Percentiles rank a stretch among this genome's conserved stretches.
These are phyloP conservation scores for Eufriesea mexicana DNA, from an alignment of 1,140 invertebrate species.

Conservation along the genomic window DNA sequence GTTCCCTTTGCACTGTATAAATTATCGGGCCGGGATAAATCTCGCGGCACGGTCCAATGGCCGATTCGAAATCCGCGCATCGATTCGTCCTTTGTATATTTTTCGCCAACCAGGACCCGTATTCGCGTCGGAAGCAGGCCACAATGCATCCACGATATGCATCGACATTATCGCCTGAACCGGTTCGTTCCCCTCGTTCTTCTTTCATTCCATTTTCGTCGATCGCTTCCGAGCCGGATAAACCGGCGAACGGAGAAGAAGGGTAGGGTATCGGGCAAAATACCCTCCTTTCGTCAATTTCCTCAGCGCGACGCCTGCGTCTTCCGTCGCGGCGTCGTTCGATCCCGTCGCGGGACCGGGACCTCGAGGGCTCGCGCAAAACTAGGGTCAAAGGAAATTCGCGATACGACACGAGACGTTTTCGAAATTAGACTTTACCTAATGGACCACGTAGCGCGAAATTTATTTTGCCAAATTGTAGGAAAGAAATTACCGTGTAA, in stretches of 20 bases:
- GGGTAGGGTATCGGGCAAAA: background rate
- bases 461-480: no score
- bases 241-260: background rate
- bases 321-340: no score
- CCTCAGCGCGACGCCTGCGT: background rate
- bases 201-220: slow-evolving; percentile 4
- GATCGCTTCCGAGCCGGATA: background rate
- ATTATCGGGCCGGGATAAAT: slow-evolving; percentile 65
- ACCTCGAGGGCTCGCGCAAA: no score
- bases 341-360: no score
- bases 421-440: no score
- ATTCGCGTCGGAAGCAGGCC: slow-evolving; percentile 19
- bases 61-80: slow-evolving; percentile 39
- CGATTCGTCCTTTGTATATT: slow-evolving; percentile 31
- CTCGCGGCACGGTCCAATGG: slow-evolving; percentile 54
- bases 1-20: slow-evolving; percentile 62
- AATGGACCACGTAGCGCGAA: no score
- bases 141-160: slow-evolving; percentile 9
- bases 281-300: background rate
- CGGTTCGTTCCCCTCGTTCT: background rate
- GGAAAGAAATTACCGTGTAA: no score
- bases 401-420: no score
- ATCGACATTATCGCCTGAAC: slow-evolving; percentile 18
- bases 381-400: no score
- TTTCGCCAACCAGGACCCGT: background rate